Evolutionary conservation across 2,113 vertebrate genomes (phyloP).

Genomic region (Hucho hucho): DNA sequence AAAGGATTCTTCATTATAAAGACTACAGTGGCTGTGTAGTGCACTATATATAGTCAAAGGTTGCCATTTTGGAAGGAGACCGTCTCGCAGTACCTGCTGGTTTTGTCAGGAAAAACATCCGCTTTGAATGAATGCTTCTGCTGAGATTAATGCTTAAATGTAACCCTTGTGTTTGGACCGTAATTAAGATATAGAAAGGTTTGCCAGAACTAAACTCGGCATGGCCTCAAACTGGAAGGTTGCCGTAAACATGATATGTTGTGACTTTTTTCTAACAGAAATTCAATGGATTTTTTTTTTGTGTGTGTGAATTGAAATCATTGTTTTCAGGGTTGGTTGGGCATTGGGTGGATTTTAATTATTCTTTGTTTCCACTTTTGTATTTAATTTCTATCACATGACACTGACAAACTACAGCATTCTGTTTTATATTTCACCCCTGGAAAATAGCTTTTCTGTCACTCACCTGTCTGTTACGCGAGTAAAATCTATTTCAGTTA

Average conservation of each 20-base stretch:
- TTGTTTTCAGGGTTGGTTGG: slow-evolving; percentile 4
- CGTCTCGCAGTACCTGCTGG: slow-evolving; percentile 80
- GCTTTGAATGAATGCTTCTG: slow-evolving; percentile 68
- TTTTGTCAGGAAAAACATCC: slow-evolving; percentile 80
- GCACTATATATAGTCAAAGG: too few species aligned
- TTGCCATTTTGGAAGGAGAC: too few species aligned
- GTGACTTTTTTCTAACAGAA: slow-evolving; percentile 45
- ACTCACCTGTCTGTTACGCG: slow-evolving; percentile 37
- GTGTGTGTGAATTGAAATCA: slow-evolving; percentile 41
- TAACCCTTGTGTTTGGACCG: slow-evolving; percentile 54
- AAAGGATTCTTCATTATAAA: slow-evolving; percentile 69
- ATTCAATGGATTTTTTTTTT: slow-evolving; percentile 13
- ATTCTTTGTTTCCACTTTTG: slow-evolving; percentile 52
- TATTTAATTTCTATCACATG: slow-evolving; percentile 59
- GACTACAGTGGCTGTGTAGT: slow-evolving; percentile 56
- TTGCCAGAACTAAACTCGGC: slow-evolving; percentile 80
- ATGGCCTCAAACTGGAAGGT: slow-evolving; percentile 87
- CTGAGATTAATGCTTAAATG: slow-evolving; percentile 76
- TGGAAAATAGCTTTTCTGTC: slow-evolving; percentile 27
- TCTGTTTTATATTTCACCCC: slow-evolving; percentile 47
- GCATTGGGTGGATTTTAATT: slow-evolving; percentile 1
- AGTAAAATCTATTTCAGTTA: slow-evolving; percentile 40
- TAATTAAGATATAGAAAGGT: slow-evolving; percentile 25
- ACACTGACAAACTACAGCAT: slow-evolving; percentile 41
- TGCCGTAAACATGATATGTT: slow-evolving; percentile 72